Conservation (phyloP, 2,888 invertebrate genomes). For the Habrosyne pyritoides region DNA sequence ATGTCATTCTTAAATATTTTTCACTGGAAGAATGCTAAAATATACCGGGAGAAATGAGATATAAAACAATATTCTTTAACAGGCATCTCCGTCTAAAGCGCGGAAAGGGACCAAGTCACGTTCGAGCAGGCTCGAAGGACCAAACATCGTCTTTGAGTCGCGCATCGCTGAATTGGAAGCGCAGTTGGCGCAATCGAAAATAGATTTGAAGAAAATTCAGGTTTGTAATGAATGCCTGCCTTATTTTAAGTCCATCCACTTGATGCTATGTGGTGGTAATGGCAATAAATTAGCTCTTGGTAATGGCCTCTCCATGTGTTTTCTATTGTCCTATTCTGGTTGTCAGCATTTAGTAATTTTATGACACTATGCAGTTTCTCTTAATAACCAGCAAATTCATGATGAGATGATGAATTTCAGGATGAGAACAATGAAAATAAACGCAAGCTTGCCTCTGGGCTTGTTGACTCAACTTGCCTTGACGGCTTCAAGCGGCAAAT, state of each 20-base stretch:
- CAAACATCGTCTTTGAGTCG: slow-evolving; percentile 92
- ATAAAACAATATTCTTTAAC: slow-evolving; percentile 10
- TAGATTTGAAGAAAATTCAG: slow-evolving; percentile 89
- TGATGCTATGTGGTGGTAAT: too few species aligned
- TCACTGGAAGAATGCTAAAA: too few species aligned
- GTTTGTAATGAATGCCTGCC: too few species aligned
- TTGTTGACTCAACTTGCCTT: slow-evolving; percentile 81
- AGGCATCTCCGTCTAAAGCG: slow-evolving; percentile 63
- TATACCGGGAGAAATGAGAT: background rate
- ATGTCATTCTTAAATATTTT: too few species aligned
- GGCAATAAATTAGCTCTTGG: too few species aligned
- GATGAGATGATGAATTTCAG: too few species aligned
- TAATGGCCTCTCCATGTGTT: too few species aligned
- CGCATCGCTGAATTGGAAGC: slow-evolving; percentile 93
- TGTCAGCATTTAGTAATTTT: too few species aligned
- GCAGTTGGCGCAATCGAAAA: slow-evolving; percentile 89
- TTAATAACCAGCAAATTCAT: too few species aligned
- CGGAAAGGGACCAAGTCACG: slow-evolving; percentile 59
- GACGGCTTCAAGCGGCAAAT: slow-evolving; percentile 88
- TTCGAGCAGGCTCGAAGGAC: slow-evolving; percentile 85
- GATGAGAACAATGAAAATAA: slow-evolving; percentile 80
- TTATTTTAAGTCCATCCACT: too few species aligned
- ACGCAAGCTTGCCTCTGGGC: slow-evolving; percentile 75
- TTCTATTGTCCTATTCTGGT: too few species aligned
- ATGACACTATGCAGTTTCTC: too few species aligned